Conservation (phyloP, 1,140 invertebrate genomes). For the Drosophila repletoides region DNA sequence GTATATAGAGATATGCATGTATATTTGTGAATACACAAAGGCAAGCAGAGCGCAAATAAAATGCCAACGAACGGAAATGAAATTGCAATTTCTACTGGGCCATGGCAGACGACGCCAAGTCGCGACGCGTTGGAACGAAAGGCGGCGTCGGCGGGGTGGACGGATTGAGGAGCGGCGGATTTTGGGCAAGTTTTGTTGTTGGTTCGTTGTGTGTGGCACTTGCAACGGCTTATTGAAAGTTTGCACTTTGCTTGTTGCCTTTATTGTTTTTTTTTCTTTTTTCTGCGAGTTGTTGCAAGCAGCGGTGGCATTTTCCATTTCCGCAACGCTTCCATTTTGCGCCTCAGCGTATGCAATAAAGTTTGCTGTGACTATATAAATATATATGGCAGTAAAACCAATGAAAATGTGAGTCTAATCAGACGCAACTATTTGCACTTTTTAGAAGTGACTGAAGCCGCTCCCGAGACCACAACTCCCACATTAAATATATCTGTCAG, state of each 20-base stretch:
- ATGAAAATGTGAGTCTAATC: too few species aligned
- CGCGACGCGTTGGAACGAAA: constrained; percentile 62
- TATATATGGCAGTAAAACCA: constrained; percentile 4
- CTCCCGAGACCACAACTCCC: too few species aligned
- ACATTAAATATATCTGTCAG: too few species aligned
- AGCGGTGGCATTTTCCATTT: constrained; percentile 60
- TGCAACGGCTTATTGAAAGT: constrained; percentile 49
- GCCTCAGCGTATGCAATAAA: constrained; percentile 65
- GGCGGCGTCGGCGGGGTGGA: neutral
- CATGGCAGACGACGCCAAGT: constrained; percentile 72
- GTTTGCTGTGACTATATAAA: too few species aligned
- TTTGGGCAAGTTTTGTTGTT: neutral
- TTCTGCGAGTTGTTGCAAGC: constrained; percentile 31
- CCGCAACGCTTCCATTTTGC: constrained; percentile 61
- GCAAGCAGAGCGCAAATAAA: constrained; percentile 42
- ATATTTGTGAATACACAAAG: too few species aligned
- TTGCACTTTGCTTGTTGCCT: constrained; percentile 52
- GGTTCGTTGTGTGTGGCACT: neutral
- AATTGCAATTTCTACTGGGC: constrained; percentile 74
- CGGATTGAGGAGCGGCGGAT: neutral
- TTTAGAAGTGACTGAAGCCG: too few species aligned
- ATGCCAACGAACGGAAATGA: constrained; percentile 69
- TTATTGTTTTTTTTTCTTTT: constrained; percentile 26
- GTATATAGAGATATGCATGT: neutral
- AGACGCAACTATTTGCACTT: too few species aligned